Evolutionary conservation across 53 echinoderm and acorn worm genomes (phyloP).

Genomic region (Pentamera pediparva): DNA sequence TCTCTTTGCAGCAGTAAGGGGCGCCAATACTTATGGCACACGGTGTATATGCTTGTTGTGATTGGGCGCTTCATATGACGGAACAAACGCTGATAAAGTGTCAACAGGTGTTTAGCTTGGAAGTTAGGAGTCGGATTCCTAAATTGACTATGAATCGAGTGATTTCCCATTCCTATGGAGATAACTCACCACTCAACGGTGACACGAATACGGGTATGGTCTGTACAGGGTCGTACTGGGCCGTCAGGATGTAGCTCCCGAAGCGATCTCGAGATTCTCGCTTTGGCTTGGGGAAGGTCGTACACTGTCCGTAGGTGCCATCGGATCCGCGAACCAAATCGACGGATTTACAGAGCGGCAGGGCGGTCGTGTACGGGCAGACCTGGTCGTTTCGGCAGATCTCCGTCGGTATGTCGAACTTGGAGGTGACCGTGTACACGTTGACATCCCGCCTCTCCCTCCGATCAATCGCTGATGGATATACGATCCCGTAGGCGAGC

Average conservation of each 20-base stretch:
- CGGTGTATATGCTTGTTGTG: no score
- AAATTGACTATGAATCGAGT: no score
- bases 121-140: no score
- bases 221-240: neutral
- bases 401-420: neutral
- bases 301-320: neutral
- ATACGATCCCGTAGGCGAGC: neutral
- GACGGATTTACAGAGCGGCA: neutral
- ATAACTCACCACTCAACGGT: constrained; percentile 2
- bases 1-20: no score
- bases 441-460: neutral
- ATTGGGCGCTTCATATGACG: no score
- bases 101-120: no score
- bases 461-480: neutral
- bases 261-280: neutral
- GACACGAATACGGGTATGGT: neutral
- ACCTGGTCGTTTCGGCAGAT: neutral
- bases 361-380: neutral
- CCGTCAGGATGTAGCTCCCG: constrained; percentile 9
- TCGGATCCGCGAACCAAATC: neutral
- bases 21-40: no score
- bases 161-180: no score
- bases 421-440: neutral
- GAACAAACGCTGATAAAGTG: no score
- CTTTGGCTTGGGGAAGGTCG: neutral